Evolutionary conservation across 1,140 invertebrate species (phyloP).

Genomic region (Camponotus vicinus): DNA sequence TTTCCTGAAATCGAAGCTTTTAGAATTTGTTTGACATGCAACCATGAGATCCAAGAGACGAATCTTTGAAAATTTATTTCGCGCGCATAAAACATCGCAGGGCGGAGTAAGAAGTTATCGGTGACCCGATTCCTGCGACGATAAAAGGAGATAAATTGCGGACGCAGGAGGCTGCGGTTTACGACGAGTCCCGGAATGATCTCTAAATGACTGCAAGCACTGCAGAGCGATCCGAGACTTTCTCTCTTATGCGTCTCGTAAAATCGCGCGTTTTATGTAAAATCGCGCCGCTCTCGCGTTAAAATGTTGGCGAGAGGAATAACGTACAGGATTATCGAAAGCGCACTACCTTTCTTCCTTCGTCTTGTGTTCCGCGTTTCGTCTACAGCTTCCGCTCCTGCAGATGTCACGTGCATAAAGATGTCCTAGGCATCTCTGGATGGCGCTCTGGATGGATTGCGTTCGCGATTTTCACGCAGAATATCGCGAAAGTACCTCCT

Average conservation of each 20-base stretch:
- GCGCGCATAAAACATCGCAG: too few relatives aligned
- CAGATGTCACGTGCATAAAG: too few relatives aligned
- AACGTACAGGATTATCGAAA: neutral
- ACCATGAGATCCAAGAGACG: too few relatives aligned
- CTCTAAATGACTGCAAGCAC: conserved; percentile 64
- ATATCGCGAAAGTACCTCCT: conserved; percentile 29
- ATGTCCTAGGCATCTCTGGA: neutral
- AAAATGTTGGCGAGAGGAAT: neutral
- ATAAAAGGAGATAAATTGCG: conserved; percentile 67
- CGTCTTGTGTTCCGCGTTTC: neutral
- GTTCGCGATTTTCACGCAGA: neutral
- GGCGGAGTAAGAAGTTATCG: conserved; percentile 35
- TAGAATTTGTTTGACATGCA: too few relatives aligned
- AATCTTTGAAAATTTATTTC: too few relatives aligned
- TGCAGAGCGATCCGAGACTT: conserved; percentile 62
- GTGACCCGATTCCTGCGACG: conserved; percentile 48
- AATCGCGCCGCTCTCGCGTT: conserved; percentile 20
- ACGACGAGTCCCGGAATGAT: conserved; percentile 49
- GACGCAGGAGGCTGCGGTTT: conserved; percentile 36
- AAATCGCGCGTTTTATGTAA: conserved; percentile 62
- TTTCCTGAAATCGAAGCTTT: too few relatives aligned
- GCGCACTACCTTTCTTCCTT: neutral
- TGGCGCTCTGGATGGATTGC: too few relatives aligned
- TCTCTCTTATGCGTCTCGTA: conserved; percentile 66
- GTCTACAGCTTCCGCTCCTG: too few relatives aligned